phyloP scores from a whole-genome alignment of 2,797 vertebrate genomes.

The Sebastes diploproa region DNA sequence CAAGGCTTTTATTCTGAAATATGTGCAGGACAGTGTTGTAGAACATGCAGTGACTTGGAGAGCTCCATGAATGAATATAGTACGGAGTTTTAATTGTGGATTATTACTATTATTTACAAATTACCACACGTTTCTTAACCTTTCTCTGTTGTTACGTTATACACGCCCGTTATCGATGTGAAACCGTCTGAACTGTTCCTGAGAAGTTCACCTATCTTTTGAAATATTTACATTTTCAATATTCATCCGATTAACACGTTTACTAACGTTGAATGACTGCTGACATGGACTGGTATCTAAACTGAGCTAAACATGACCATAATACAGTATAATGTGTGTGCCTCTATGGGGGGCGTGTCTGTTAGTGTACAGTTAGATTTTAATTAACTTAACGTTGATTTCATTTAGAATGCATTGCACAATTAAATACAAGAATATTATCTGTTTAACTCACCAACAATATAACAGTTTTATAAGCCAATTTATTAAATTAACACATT shows the following conservation, averaged over 20 bases:
- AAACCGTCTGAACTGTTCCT: background rate
- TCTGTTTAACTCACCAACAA: background rate
- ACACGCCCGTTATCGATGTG: background rate
- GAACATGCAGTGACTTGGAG: no score
- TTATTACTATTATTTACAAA: no score
- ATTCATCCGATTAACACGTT: background rate
- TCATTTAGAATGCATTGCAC: background rate
- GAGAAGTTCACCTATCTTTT: background rate
- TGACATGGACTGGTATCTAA: rapidly evolving
- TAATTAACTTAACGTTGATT: background rate
- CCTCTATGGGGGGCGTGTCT: background rate
- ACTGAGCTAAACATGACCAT: background rate
- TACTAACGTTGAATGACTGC: background rate
- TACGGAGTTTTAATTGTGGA: no score
- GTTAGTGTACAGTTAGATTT: background rate
- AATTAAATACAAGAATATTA: background rate
- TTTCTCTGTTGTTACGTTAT: background rate
- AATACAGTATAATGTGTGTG: background rate
- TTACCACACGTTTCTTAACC: no score
- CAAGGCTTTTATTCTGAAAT: no score
- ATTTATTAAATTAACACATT: background rate
- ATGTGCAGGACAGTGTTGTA: no score
- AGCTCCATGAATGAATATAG: no score
- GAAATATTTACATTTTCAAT: background rate
- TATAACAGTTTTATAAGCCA: background rate